Percentiles rank a stretch among this genome's conserved stretches.
Evolutionary conservation across 2,797 vertebrate genomes (phyloP).

Genomic region (Meda fulgida): DNA sequence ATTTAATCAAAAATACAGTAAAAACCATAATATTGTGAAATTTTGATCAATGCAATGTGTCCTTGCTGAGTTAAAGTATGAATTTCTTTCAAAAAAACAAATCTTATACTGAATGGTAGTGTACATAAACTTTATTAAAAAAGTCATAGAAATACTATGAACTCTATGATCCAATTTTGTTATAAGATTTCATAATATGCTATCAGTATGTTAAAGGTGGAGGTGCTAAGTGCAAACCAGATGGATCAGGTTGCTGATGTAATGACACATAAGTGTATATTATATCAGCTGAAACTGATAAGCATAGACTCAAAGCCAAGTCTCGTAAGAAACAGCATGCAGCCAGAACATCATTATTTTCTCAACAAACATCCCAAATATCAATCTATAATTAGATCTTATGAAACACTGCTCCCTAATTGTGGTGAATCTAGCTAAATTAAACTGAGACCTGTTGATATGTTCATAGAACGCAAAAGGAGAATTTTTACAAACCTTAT

Average conservation of each 20-base stretch:
- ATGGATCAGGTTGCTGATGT: constrained; percentile 10
- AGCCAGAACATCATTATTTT: constrained; percentile 14
- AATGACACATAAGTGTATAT: constrained; percentile 17
- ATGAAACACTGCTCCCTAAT: background rate
- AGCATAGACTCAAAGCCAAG: background rate
- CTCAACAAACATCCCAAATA: background rate
- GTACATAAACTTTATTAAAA: background rate
- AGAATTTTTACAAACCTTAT: background rate
- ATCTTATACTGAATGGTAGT: background rate
- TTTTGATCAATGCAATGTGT: no score
- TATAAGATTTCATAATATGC: background rate
- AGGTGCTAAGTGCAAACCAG: constrained; percentile 12
- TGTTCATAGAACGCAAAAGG: background rate
- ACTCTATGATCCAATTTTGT: background rate
- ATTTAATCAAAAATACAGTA: background rate
- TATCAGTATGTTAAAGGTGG: constrained; percentile 5
- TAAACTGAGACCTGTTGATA: background rate
- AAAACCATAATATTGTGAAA: background rate
- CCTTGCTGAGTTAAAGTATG: no score
- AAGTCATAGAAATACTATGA: background rate
- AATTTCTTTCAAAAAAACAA: background rate
- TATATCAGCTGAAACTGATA: constrained; percentile 27
- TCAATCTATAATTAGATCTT: background rate
- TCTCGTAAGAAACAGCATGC: constrained; percentile 1
- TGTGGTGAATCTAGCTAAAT: background rate